A percentile compares a stretch with the other conserved stretches of the same genome.
Evolutionary conservation across 2,888 invertebrate species (phyloP).

Genomic region (Acanthacorydalis orientalis): DNA sequence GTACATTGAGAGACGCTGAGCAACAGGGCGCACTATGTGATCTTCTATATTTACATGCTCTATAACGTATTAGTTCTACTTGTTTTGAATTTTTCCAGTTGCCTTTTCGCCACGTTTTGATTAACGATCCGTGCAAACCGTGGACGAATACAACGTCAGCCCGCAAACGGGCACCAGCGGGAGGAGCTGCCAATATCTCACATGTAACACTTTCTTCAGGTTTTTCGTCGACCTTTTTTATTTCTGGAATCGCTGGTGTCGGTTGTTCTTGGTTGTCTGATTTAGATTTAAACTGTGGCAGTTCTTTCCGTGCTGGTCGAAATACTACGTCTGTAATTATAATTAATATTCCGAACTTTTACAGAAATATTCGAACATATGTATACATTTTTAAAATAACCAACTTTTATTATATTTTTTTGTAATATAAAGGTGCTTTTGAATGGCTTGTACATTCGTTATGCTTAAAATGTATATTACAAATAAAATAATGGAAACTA

Average conservation of each 20-base stretch:
- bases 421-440: too few species aligned
- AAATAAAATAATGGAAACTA: too few species aligned
- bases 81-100: slow-evolving; percentile 31
- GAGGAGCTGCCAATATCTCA: slow-evolving; percentile 21
- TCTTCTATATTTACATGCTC: too few species aligned
- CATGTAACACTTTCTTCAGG: slow-evolving; percentile 25
- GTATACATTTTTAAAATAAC: slow-evolving; percentile 13
- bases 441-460: too few species aligned
- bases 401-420: too few species aligned
- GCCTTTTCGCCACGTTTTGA: slow-evolving; percentile 72
- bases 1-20: too few species aligned
- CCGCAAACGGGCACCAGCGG: slow-evolving; percentile 7
- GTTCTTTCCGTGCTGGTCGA: not conserved
- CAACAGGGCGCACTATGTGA: too few species aligned
- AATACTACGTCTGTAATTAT: not conserved
- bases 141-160: slow-evolving; percentile 72
- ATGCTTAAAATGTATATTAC: too few species aligned
- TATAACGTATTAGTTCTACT: slow-evolving; percentile 14
- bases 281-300: not conserved
- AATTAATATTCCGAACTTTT: not conserved
- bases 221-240: slow-evolving; percentile 7
- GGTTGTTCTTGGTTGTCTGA: slow-evolving; percentile 5
- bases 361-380: slow-evolving; percentile 9
- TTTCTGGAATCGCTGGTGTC: slow-evolving; percentile 3
- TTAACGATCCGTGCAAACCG: slow-evolving; percentile 59